Conservation (phyloP, 2,797 vertebrate genomes). For the Coracias cyanogaster region DNA sequence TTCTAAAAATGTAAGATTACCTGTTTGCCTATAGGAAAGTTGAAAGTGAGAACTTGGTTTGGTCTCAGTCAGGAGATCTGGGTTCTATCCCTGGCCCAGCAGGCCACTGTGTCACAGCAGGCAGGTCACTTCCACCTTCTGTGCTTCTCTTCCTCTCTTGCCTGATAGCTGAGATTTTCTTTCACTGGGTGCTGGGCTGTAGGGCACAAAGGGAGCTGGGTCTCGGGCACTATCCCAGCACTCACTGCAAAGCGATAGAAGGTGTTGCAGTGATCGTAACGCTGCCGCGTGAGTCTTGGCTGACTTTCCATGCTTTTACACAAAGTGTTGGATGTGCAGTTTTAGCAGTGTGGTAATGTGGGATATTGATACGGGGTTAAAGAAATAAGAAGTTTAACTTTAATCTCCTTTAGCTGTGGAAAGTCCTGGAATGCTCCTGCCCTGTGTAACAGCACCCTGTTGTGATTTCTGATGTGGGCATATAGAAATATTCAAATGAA, state of each 20-base stretch:
- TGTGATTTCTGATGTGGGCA: not conserved
- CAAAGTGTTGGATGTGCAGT: not conserved
- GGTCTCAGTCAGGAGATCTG: not conserved
- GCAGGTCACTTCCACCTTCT: not conserved
- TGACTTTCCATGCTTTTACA: not conserved
- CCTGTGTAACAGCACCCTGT: not conserved
- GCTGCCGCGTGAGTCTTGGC: constrained; percentile 34
- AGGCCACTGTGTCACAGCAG: not conserved
- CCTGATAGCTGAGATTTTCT: not conserved
- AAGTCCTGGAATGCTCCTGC: constrained; percentile 45
- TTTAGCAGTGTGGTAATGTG: not conserved
- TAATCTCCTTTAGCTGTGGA: not conserved
- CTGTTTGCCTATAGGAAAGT: not conserved
- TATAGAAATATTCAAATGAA: not conserved
- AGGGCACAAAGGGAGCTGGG: not conserved
- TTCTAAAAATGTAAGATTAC: not conserved
- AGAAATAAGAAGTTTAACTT: not conserved
- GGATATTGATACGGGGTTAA: not conserved
- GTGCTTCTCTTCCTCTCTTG: not conserved
- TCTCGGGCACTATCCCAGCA: not conserved
- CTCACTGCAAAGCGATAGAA: not conserved
- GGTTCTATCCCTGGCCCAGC: not conserved
- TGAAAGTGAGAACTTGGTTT: not conserved
- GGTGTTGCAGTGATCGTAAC: not conserved
- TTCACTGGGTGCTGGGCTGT: not conserved